Evolutionary conservation across 2,113 vertebrate genomes (phyloP), one percentile per base, ranked within the genome.

Genomic region (Marcusenius ussheri): DNA sequence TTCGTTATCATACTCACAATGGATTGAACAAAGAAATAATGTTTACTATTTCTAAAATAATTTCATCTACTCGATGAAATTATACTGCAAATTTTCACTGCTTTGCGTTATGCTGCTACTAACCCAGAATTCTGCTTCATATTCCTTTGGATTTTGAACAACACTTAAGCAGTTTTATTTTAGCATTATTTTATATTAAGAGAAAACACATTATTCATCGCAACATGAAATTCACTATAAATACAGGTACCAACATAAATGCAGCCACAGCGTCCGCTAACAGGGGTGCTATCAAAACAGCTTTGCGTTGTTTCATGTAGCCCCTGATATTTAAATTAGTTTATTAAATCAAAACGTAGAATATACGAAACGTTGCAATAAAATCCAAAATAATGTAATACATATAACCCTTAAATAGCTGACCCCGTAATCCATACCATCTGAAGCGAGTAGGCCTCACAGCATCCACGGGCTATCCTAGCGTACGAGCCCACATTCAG

Each of bases 381-480:
- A 84, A 47, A 84, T 45, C 19, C 24, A 24, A 49, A 21, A 85
- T 27, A n/a, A 49, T 85, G 27, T 85, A 85, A 46, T 49, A 49
- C 11, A 47, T n/a, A 46, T 24, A 47, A 85, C n/a, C 62, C n/a
- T 66, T 27, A 70, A 70, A 70, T 70, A 85, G n/a, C 21, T 27
- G 42, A 87, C 85, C 1, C 4, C 5, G 5, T 6, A 15, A 50
- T 42, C 17, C 47, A 42, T 50, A 51, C 88, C 70, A 11, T n/a
- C 10, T 83, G 56, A 80, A 9, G 3, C 19, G 3, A 35, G 80
- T 42, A 86, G 91, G 91, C 90, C 91, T 90, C 89, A 49, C 13
- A 80, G 88, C 88, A 91, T 89, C 91, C 90, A 86, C 92, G 91
- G 47, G 9, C 42, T 91, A 83, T 91, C 87, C 53, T 45, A 15